phyloP scores from a whole-genome alignment of 2,888 invertebrate genomes.

The Notodonta dromedarius region DNA sequence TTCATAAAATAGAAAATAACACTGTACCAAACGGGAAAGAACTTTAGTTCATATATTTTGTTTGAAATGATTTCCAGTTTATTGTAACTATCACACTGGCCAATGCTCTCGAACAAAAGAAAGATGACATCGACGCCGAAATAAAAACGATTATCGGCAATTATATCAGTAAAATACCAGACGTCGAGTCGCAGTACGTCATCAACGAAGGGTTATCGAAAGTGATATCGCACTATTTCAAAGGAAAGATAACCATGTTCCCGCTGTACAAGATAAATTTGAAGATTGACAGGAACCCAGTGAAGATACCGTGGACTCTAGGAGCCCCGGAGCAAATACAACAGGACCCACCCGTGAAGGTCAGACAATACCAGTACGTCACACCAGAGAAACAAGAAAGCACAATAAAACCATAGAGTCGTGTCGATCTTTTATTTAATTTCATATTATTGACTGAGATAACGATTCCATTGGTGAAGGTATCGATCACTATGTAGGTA shows the following conservation, averaged over 20 bases:
- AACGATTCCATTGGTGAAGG: not conserved
- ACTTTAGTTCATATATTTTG: not conserved
- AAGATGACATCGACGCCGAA: constrained; percentile 42
- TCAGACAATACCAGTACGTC: constrained; percentile 15
- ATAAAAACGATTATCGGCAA: constrained; percentile 50
- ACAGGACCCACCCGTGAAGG: constrained; percentile 4
- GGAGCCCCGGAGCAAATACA: constrained; percentile 23
- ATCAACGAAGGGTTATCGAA: constrained; percentile 61
- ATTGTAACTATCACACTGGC: constrained; percentile 28
- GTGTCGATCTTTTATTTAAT: constrained; percentile 1
- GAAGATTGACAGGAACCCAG: constrained; percentile 66
- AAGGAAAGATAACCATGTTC: constrained; percentile 62
- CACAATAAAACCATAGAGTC: constrained; percentile 4
- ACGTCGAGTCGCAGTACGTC: constrained; percentile 60
- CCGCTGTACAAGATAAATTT: constrained; percentile 68
- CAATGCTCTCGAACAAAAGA: constrained; percentile 40
- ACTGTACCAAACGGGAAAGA: no score
- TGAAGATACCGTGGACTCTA: constrained; percentile 71
- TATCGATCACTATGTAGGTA: not conserved
- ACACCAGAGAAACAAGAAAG: not conserved
- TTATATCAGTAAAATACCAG: constrained; percentile 59
- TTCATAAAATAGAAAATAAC: no score
- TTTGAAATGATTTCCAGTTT: constrained; percentile 32
- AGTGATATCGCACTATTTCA: constrained; percentile 58
- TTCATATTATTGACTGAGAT: not conserved